Evolutionary conservation across 2,888 invertebrate genomes (phyloP).

Genomic region (Temnothorax ravouxi): DNA sequence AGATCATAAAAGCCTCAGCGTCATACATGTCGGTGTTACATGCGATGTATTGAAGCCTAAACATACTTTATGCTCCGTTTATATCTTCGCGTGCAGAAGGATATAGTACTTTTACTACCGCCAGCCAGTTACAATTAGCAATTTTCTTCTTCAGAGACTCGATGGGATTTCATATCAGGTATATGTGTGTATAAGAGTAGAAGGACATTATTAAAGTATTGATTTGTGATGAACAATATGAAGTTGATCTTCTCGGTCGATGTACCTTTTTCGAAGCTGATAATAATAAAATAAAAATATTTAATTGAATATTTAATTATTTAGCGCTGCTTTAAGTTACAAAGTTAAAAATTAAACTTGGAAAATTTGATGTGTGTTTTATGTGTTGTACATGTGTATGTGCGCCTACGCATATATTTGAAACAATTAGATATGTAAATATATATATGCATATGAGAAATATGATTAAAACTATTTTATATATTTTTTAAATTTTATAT

Average conservation of each 20-base stretch:
- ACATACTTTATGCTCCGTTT: background rate
- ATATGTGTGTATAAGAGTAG: background rate
- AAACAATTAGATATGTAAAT: background rate
- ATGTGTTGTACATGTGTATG: background rate
- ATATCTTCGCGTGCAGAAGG: slow-evolving; percentile 4
- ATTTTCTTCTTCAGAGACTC: slow-evolving; percentile 15
- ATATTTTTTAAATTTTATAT: background rate
- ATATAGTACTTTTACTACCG: slow-evolving; percentile 34
- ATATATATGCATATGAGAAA: background rate
- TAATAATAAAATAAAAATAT: background rate
- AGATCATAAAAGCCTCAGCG: slow-evolving; percentile 73
- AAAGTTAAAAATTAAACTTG: background rate
- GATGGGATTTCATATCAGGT: background rate
- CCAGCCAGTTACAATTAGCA: slow-evolving; percentile 34
- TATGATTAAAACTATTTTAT: background rate
- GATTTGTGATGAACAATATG: background rate
- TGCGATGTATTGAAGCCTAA: slow-evolving; percentile 63
- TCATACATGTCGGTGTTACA: slow-evolving; percentile 74
- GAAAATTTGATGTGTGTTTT: background rate
- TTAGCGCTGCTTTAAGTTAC: background rate
- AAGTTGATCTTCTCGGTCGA: background rate
- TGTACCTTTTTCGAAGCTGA: background rate
- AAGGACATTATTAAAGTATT: background rate
- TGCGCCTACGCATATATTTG: background rate
- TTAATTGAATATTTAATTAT: background rate